These are phyloP conservation scores for Stictonetta naevosa DNA, from an alignment of 2,113 vertebrate genomes.

Conservation along the genomic window DNA sequence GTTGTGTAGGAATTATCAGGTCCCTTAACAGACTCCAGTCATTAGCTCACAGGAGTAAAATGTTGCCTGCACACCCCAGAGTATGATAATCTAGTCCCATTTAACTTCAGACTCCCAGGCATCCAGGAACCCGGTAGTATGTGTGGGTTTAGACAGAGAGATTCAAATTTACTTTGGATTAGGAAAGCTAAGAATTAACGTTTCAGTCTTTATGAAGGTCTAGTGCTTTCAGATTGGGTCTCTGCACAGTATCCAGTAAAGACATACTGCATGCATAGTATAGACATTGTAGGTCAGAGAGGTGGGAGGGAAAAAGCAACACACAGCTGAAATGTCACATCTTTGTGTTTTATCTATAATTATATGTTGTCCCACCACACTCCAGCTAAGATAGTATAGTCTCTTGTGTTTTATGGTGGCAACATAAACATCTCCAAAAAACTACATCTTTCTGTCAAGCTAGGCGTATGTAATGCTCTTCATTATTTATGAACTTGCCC, in stretches of 20 bases:
- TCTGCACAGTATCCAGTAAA: not conserved
- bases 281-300: not conserved
- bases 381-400: not conserved
- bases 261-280: too few relatives aligned
- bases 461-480: not conserved
- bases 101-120: not conserved
- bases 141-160: not conserved
- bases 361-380: not conserved
- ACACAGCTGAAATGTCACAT: not conserved
- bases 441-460: not conserved
- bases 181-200: not conserved
- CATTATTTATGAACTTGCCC: slow-evolving; percentile 6
- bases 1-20: not conserved
- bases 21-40: not conserved
- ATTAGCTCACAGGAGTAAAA: not conserved
- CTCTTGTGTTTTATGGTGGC: not conserved
- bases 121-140: not conserved
- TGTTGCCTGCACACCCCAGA: not conserved
- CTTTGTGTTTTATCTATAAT: not conserved
- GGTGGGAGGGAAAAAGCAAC: not conserved
- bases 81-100: not conserved
- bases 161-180: not conserved
- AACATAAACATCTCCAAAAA: not conserved
- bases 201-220: not conserved
- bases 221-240: not conserved